Percentiles rank a stretch among this genome's conserved stretches.
These are phyloP conservation scores for Eulemur albifrons DNA, from an alignment of 2,797 vertebrate species.

Conservation along the genomic window DNA sequence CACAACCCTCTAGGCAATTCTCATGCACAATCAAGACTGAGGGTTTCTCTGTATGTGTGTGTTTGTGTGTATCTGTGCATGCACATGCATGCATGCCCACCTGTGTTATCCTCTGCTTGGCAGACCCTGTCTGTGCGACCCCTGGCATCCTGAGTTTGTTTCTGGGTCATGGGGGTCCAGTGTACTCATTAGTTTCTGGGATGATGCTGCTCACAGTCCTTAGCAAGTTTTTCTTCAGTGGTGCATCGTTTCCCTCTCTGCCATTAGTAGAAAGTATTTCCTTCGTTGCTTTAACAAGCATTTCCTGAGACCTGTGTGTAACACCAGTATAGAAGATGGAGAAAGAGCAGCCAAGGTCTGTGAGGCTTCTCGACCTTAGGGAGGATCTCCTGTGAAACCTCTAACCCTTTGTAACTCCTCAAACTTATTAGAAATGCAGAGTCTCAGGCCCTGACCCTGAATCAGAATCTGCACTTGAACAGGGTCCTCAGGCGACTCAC, in stretches of 20 bases:
- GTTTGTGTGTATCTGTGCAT: no score
- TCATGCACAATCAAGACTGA: not conserved
- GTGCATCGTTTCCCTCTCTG: not conserved
- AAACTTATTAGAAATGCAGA: not conserved
- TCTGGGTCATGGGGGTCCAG: accelerated
- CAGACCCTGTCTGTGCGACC: not conserved
- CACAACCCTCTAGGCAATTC: not conserved
- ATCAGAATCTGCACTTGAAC: not conserved
- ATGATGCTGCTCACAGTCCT: not conserved
- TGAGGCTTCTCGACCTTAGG: not conserved
- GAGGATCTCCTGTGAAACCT: not conserved
- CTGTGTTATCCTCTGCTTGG: not conserved
- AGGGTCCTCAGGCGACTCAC: not conserved
- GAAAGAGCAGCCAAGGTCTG: not conserved
- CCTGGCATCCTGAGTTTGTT: not conserved
- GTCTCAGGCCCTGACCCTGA: not conserved
- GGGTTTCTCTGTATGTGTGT: not conserved
- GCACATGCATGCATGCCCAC: accelerated
- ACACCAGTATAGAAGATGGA: not conserved
- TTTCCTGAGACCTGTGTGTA: not conserved
- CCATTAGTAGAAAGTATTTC: not conserved
- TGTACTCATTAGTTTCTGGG: not conserved
- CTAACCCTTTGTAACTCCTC: not conserved
- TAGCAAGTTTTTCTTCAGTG: not conserved
- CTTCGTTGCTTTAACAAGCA: not conserved